phyloP scores from a whole-genome alignment of 2,797 vertebrate species.

The Nannoperca australis region DNA sequence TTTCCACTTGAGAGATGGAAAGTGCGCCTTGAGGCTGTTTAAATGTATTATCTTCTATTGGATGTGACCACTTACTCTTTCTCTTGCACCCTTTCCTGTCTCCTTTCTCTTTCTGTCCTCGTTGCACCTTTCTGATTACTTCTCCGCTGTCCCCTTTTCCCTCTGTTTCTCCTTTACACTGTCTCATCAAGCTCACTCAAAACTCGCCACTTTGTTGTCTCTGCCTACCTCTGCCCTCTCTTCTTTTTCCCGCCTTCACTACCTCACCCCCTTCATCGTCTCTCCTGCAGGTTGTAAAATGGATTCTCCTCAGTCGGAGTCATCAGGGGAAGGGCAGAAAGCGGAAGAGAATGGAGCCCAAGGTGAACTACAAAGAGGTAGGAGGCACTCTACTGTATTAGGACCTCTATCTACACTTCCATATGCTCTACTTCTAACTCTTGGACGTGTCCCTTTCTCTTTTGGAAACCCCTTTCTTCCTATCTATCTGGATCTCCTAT shows the following conservation, averaged over 20 bases:
- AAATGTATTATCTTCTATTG: slow-evolving; percentile 66
- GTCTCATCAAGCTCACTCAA: slow-evolving; percentile 40
- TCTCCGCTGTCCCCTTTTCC: slow-evolving; percentile 9
- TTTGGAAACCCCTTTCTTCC: slow-evolving; percentile 26
- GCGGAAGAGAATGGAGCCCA: slow-evolving; percentile 86
- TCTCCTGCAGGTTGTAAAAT: slow-evolving; percentile 91
- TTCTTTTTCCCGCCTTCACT: slow-evolving; percentile 64
- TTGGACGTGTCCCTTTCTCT: slow-evolving; percentile 12
- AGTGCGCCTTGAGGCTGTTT: slow-evolving; percentile 66
- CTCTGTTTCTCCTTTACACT: slow-evolving; percentile 21
- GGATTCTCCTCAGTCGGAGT: slow-evolving; percentile 89
- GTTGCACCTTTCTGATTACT: slow-evolving; percentile 42
- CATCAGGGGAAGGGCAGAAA: slow-evolving; percentile 88
- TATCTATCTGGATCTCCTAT: neutral
- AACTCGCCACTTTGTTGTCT: slow-evolving; percentile 46
- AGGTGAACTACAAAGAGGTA: slow-evolving; percentile 93
- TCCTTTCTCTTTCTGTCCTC: slow-evolving; percentile 17
- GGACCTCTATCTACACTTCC: slow-evolving; percentile 41
- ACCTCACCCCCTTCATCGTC: slow-evolving; percentile 43
- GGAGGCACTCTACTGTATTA: slow-evolving; percentile 74
- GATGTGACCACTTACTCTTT: slow-evolving; percentile 52
- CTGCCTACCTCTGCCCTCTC: slow-evolving; percentile 40
- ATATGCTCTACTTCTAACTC: slow-evolving; percentile 25
- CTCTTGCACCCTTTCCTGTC: neutral
- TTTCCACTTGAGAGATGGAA: slow-evolving; percentile 68